phyloP scores from a whole-genome alignment of 1,140 invertebrate genomes.

The Leptopilina clavipes region DNA sequence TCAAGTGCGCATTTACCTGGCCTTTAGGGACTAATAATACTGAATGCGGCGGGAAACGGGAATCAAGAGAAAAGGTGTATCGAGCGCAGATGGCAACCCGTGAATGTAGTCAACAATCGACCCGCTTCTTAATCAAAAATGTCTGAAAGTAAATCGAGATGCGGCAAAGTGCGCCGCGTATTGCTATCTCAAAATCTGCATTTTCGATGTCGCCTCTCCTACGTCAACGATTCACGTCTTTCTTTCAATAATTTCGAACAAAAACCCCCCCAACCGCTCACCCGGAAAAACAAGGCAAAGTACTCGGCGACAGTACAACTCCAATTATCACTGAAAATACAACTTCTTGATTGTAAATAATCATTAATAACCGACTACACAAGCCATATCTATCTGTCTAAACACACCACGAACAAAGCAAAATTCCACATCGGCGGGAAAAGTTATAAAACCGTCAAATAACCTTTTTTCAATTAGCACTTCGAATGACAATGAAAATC shows the following conservation, averaged over 20 bases:
- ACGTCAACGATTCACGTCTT: not conserved
- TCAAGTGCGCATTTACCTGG: slow-evolving; percentile 22
- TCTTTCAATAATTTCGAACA: not conserved
- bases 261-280: not conserved
- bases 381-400: not conserved
- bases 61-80: slow-evolving; percentile 54
- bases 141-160: slow-evolving; percentile 53
- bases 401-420: slow-evolving; percentile 36
- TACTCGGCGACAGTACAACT: not conserved
- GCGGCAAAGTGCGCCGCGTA: slow-evolving; percentile 25
- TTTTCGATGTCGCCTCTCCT: slow-evolving; percentile 37
- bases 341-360: not conserved
- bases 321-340: slow-evolving; percentile 26
- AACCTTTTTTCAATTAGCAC: not conserved
- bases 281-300: not conserved
- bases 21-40: slow-evolving; percentile 40
- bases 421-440: slow-evolving; percentile 38
- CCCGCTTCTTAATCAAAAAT: slow-evolving; percentile 46
- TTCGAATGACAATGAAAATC: not conserved
- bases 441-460: slow-evolving; percentile 48
- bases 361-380: not conserved
- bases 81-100: slow-evolving; percentile 61
- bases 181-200: slow-evolving; percentile 42
- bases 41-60: slow-evolving; percentile 55
- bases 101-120: slow-evolving; percentile 44